A percentile compares a stretch with the other conserved stretches of the same genome.
phyloP scores from a whole-genome alignment of 2,888 invertebrate species.

The Philopedon plagiatum region DNA sequence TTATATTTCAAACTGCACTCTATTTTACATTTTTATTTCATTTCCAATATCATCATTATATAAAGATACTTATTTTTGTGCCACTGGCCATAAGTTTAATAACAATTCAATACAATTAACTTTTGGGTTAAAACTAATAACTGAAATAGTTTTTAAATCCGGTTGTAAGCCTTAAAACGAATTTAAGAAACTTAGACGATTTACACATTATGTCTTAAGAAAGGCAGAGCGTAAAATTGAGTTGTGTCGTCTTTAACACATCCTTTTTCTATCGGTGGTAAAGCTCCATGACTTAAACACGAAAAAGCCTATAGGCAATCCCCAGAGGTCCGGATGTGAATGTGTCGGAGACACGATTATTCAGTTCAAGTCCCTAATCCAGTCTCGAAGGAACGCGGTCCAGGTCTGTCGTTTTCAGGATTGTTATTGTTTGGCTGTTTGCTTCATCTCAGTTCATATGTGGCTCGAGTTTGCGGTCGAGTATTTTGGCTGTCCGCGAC shows the following conservation, averaged over 20 bases:
- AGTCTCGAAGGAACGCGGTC: slow-evolving; percentile 42
- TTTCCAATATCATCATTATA: too few relatives aligned
- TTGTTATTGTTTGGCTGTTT: slow-evolving; percentile 48
- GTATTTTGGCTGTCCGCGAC: slow-evolving; percentile 41
- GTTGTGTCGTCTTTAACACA: slow-evolving; percentile 34
- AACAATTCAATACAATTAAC: too few relatives aligned
- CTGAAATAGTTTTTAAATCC: not conserved
- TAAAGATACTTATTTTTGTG: too few relatives aligned
- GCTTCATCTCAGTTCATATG: slow-evolving; percentile 44
- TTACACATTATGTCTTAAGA: slow-evolving; percentile 15
- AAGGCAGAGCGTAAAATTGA: slow-evolving; percentile 27
- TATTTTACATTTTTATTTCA: too few relatives aligned
- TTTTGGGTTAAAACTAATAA: too few relatives aligned
- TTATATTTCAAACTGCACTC: too few relatives aligned
- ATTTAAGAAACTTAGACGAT: not conserved
- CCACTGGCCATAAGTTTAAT: too few relatives aligned
- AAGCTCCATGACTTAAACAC: slow-evolving; percentile 35
- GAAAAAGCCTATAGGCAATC: slow-evolving; percentile 47
- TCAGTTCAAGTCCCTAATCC: slow-evolving; percentile 51
- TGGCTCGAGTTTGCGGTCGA: slow-evolving; percentile 39
- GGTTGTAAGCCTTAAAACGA: not conserved
- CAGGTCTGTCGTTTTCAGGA: slow-evolving; percentile 48
- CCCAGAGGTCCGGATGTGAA: slow-evolving; percentile 44
- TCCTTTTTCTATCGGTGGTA: slow-evolving; percentile 35
- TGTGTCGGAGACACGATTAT: slow-evolving; percentile 52